These are phyloP conservation scores for Chaetodon trifasciatus DNA, from an alignment of 2,797 vertebrate species.

Conservation along the genomic window DNA sequence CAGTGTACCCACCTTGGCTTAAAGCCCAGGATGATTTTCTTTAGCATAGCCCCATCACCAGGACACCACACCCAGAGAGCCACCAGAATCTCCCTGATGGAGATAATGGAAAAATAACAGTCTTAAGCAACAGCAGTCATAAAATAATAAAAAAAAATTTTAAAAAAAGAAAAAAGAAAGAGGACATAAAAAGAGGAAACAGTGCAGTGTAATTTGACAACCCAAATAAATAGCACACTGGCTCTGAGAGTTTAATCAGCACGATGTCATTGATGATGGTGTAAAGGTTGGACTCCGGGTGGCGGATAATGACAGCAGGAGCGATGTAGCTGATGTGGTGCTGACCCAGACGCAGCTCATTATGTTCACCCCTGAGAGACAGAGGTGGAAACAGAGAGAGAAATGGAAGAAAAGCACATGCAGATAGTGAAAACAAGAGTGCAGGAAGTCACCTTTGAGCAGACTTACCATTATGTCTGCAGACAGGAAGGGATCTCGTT, in stretches of 20 bases:
- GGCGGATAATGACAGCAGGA: slow-evolving; percentile 73
- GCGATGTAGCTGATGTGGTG: slow-evolving; percentile 61
- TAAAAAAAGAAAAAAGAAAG: too few species aligned
- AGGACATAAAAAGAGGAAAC: neutral
- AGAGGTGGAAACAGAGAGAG: neutral
- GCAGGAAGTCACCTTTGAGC: neutral
- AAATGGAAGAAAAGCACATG: neutral
- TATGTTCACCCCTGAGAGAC: slow-evolving; percentile 13
- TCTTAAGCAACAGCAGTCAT: neutral
- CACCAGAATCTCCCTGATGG: slow-evolving; percentile 69
- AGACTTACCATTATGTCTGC: slow-evolving; percentile 37
- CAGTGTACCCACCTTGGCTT: slow-evolving; percentile 52
- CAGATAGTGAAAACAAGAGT: neutral
- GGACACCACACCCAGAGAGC: slow-evolving; percentile 70
- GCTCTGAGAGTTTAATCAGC: slow-evolving; percentile 84
- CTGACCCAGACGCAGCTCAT: slow-evolving; percentile 46
- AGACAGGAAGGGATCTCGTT: neutral
- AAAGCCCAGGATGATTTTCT: slow-evolving; percentile 55
- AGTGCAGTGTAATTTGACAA: too few species aligned
- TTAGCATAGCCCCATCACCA: slow-evolving; percentile 70
- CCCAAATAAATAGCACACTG: too few species aligned
- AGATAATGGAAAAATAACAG: too few species aligned
- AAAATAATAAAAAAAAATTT: too few species aligned
- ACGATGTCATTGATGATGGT: slow-evolving; percentile 86
- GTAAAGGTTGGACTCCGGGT: slow-evolving; percentile 64